Evolutionary conservation across 2,113 vertebrate species (phyloP), one percentile per base, ranked within the genome.

Genomic region (Clinocottus analis): DNA sequence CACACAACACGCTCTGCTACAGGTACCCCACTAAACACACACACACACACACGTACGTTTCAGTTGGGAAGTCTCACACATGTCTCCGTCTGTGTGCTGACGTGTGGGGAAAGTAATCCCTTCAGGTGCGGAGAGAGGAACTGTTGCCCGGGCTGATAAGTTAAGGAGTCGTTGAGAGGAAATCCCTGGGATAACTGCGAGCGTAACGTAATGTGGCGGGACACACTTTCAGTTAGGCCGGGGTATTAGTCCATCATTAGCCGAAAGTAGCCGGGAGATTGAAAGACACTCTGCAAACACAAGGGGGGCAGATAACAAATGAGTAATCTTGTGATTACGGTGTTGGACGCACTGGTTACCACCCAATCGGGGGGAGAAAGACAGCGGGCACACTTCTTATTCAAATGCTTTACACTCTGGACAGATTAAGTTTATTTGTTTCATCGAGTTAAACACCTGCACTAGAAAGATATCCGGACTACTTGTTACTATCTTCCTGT

Each of bases 121-220:
- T 60, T n/a, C 67, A 75, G 83, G 83, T 89, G 68, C 75, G 80
- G 72, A 82, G 85, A 79, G 39, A 71, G 79, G 84, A 90, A 89
- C 77, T 76, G 87, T 73, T 80, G 79, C 69, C 29, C 29, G 14
- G 39, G 47, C 73, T 78, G 77, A 82, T 83, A 64, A 85, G 76
- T 75, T 5, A 43, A 77, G 73, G 72, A 86, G 79, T 90, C 79
- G 79, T 88, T 85, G 85, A 68, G 73, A 87, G 90, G 91, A 91
- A 92, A 91, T 92, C 89, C 90, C 89, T 41, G 75, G 85, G 82
- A 92, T 88, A 80, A 88, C 77, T 14, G 74, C 6, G 70, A 47
- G 6, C 66, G 87, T 77, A 75, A 79, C 80, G 67, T 56, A 85
- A 89, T 79, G 79, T 83, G 72, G 45, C 1, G 2, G 61, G 77